phyloP scores from a whole-genome alignment of 1,140 invertebrate species.

The Brachionus rubens region DNA sequence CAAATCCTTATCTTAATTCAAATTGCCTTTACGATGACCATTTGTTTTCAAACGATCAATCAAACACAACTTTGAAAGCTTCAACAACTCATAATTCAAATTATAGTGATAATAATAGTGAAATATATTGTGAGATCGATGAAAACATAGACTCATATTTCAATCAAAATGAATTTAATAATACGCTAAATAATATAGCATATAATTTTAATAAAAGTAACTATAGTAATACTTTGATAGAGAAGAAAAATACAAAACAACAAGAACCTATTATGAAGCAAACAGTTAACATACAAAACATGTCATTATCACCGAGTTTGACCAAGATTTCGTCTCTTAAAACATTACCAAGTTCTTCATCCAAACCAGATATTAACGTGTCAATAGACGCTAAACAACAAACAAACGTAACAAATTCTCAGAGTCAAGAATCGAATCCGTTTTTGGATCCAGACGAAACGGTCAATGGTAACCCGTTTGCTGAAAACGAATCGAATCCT shows the following conservation, averaged over 20 bases:
- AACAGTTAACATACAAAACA: too few relatives aligned
- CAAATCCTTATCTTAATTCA: constrained; percentile 37
- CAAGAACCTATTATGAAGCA: too few relatives aligned
- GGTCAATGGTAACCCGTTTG: not conserved
- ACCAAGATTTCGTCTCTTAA: not conserved
- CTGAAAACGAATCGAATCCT: not conserved
- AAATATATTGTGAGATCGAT: not conserved
- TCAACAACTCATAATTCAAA: not conserved
- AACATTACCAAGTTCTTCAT: not conserved
- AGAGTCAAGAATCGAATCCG: not conserved
- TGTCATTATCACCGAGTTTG: too few relatives aligned
- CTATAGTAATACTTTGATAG: not conserved
- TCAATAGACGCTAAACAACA: not conserved
- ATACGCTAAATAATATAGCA: not conserved
- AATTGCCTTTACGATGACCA: not conserved
- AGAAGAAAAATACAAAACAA: too few relatives aligned
- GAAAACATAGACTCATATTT: constrained; percentile 23
- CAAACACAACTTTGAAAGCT: not conserved
- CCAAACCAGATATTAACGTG: not conserved
- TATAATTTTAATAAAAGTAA: not conserved
- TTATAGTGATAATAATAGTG: not conserved
- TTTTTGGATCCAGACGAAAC: not conserved
- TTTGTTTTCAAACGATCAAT: not conserved
- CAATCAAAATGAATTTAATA: not conserved
- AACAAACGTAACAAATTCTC: not conserved